phyloP scores from a whole-genome alignment of 1,140 invertebrate species.

The Drosophila sucinea region DNA sequence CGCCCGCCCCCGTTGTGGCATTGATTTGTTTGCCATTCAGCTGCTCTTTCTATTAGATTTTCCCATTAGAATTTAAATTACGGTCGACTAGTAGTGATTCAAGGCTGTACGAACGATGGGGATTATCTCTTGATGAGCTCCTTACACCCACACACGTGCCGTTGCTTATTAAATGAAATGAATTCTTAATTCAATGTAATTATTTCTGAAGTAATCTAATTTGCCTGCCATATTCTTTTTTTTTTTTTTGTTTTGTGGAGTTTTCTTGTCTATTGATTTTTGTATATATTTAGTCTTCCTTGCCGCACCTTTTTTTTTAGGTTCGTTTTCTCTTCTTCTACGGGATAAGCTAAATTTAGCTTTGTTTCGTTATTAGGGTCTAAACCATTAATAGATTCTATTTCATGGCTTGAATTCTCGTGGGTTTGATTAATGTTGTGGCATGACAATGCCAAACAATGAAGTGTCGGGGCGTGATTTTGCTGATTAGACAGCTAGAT shows the following conservation, averaged over 20 bases:
- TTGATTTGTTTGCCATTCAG: conserved; percentile 9
- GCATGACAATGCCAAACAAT: neutral
- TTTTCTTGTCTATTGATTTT: neutral
- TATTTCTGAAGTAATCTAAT: conserved; percentile 1
- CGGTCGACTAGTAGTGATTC: neutral
- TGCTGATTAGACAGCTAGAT: neutral
- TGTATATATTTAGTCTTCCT: conserved; percentile 3
- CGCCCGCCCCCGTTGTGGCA: conserved; percentile 2
- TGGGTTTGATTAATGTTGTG: conserved; percentile 2
- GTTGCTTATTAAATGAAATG: neutral
- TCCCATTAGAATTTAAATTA: conserved; percentile 14
- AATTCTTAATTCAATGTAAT: neutral
- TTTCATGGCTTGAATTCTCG: neutral
- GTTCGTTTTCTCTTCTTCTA: neutral
- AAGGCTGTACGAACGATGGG: neutral
- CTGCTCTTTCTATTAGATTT: conserved; percentile 8
- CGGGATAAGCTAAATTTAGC: conserved; percentile 3
- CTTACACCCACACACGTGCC: neutral
- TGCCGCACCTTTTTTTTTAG: neutral
- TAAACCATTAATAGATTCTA: conserved; percentile 6
- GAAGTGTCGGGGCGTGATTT: conserved; percentile 12
- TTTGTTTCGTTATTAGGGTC: conserved; percentile 7
- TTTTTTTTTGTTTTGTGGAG: neutral
- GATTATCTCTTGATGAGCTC: conserved; percentile 2
- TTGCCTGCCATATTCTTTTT: neutral